A percentile compares a stretch with the other conserved stretches of the same genome.
phyloP scores from a whole-genome alignment of 2,113 vertebrate genomes.

The Silurus asotus region DNA sequence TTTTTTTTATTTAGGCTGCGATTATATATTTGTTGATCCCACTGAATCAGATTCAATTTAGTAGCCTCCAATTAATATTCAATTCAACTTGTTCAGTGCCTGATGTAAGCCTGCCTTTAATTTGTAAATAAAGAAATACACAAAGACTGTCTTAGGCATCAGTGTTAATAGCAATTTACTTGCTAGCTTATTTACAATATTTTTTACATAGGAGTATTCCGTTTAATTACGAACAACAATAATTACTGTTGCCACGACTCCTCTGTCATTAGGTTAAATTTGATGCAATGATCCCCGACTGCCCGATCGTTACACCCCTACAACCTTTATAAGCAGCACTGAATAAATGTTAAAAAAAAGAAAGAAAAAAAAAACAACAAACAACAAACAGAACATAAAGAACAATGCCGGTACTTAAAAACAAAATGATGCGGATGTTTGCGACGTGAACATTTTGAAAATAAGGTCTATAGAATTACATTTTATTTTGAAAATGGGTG shows the following conservation, averaged over 20 bases:
- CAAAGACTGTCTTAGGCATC: not conserved
- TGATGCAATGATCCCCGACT: too few species aligned
- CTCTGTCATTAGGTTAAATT: not conserved
- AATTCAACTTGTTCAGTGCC: not conserved
- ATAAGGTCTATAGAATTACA: slow-evolving; percentile 14
- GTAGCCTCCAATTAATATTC: not conserved
- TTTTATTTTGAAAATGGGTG: slow-evolving; percentile 24
- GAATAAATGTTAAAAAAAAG: slow-evolving; percentile 32
- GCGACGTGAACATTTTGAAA: not conserved
- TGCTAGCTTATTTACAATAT: not conserved
- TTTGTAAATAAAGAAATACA: not conserved
- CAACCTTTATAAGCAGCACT: slow-evolving; percentile 29
- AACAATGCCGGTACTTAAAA: slow-evolving; percentile 43
- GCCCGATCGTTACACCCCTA: not conserved
- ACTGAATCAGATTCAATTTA: not conserved
- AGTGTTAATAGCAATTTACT: not conserved
- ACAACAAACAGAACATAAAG: slow-evolving; percentile 20
- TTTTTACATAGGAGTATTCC: not conserved
- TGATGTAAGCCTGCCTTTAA: not conserved
- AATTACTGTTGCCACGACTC: not conserved
- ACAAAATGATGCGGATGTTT: not conserved
- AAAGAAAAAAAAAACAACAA: not conserved
- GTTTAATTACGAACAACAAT: not conserved
- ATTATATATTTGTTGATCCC: not conserved
- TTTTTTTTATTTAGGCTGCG: too few species aligned